These are phyloP conservation scores for Sinocyclocheilus anophthalmus DNA, from an alignment of 2,113 vertebrate genomes.

Conservation along the genomic window DNA sequence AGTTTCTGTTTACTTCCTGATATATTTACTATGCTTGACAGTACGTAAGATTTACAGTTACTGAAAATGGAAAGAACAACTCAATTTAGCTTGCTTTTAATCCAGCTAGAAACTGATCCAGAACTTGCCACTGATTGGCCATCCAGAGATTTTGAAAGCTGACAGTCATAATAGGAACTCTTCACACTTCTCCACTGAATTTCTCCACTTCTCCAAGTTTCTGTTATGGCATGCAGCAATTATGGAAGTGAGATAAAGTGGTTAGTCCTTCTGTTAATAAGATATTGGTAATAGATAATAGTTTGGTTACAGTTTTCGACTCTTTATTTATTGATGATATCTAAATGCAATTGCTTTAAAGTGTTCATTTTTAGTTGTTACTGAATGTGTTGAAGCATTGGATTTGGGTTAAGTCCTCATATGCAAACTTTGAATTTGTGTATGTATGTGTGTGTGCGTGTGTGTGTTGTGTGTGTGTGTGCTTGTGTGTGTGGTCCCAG, in stretches of 20 bases:
- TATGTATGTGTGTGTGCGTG: too few species aligned
- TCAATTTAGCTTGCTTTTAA: not conserved
- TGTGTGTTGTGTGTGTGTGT: too few species aligned
- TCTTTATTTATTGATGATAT: too few species aligned
- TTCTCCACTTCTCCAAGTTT: not conserved
- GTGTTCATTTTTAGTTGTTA: too few species aligned
- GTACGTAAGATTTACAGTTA: not conserved
- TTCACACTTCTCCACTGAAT: not conserved
- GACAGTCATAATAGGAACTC: constrained; percentile 10
- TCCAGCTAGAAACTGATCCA: not conserved
- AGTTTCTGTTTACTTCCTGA: not conserved
- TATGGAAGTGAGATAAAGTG: too few species aligned
- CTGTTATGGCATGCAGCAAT: not conserved
- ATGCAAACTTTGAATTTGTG: too few species aligned
- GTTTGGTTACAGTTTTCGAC: too few species aligned
- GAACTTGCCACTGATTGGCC: not conserved
- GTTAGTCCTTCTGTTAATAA: not conserved
- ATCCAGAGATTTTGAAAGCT: not conserved
- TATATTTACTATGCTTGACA: not conserved
- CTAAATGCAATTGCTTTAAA: too few species aligned
- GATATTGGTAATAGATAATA: too few species aligned
- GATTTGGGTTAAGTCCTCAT: not conserved
- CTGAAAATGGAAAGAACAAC: not conserved
- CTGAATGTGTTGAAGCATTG: too few species aligned
- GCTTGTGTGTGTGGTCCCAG: too few species aligned